Percentiles rank a stretch among this genome's conserved stretches.
These are phyloP conservation scores for Nemotelus nigrinus DNA, from an alignment of 2,888 invertebrate species.

Conservation along the genomic window DNA sequence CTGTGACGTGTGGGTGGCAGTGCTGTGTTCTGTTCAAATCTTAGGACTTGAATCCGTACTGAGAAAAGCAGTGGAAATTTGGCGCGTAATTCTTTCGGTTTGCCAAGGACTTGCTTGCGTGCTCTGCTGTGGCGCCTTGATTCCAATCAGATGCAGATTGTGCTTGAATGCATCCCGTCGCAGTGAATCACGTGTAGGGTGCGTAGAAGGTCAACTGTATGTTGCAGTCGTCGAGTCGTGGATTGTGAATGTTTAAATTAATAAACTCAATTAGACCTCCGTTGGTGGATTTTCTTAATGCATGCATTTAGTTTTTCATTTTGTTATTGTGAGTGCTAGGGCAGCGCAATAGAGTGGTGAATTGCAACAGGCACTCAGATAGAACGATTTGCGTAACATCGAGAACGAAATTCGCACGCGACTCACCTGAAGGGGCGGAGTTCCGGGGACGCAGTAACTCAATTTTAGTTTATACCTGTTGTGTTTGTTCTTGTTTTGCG, in stretches of 20 bases:
- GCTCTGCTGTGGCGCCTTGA: neutral
- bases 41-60: neutral
- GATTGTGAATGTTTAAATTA: conserved; percentile 17
- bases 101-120: neutral
- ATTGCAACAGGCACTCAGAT: neutral
- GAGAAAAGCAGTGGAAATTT: neutral
- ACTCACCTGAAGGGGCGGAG: conserved; percentile 13
- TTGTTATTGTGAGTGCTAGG: neutral
- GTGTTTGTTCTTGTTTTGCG: conserved; percentile 13
- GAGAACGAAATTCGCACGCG: neutral
- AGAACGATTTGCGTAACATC: neutral
- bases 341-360: too few species aligned
- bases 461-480: neutral
- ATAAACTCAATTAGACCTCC: conserved; percentile 23
- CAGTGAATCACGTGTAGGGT: conserved; percentile 21
- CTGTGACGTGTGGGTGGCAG: conserved; percentile 8
- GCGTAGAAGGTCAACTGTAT: conserved; percentile 17
- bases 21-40: neutral
- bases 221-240: conserved; percentile 9
- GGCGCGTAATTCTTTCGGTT: conserved; percentile 10
- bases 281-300: too few species aligned
- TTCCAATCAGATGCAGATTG: too few species aligned
- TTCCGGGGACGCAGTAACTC: neutral
- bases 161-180: neutral
- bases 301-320: neutral